Conservation (phyloP, 2,797 vertebrate species). For the Babyrousa celebensis region DNA sequence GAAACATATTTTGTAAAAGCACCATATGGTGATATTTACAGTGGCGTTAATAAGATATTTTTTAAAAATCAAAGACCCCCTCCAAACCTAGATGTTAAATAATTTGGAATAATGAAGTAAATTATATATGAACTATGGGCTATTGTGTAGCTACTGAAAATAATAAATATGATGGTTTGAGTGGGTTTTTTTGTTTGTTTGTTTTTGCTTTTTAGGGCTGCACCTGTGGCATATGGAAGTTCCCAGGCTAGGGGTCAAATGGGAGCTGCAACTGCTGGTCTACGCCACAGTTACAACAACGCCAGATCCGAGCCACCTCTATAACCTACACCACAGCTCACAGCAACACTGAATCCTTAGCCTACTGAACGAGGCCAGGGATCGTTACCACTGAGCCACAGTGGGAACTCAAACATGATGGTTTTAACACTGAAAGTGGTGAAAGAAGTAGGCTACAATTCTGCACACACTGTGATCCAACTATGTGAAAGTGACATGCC, state of each 20-base stretch:
- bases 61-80: neutral
- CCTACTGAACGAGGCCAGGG: no score
- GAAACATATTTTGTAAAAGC: slow-evolving; percentile 15
- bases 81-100: neutral
- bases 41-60: neutral
- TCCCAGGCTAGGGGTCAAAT: no score
- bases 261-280: no score
- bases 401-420: no score
- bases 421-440: neutral
- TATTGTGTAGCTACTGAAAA: slow-evolving; percentile 17
- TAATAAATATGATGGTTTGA: neutral
- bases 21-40: neutral
- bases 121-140: neutral
- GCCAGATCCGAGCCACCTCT: no score
- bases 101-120: neutral
- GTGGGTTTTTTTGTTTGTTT: no score
- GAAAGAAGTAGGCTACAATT: neutral
- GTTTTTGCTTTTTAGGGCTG: no score
- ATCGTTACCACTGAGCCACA: no score
- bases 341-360: no score
- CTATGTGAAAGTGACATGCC: neutral
- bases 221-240: no score
- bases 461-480: neutral
- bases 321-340: no score
- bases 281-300: no score